Conservation (phyloP, 2,797 vertebrate genomes). For the Eulemur albifrons region DNA sequence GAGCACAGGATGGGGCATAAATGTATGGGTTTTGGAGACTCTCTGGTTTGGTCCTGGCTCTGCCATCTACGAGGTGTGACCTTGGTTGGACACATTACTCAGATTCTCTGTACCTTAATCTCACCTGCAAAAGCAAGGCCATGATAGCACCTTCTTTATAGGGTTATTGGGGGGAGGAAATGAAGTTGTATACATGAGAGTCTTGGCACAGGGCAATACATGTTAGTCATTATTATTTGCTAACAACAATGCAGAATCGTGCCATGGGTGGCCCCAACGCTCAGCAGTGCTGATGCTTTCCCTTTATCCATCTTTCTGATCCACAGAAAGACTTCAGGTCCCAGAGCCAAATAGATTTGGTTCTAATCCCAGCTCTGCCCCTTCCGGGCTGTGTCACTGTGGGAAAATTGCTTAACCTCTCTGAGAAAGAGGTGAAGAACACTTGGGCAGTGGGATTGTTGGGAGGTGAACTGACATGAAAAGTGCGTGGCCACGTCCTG, state of each 20-base stretch:
- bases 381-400: not conserved
- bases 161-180: not conserved
- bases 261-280: too few relatives aligned
- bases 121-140: not conserved
- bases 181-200: not conserved
- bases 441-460: not conserved
- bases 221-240: not conserved
- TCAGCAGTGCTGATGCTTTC: not conserved
- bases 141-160: not conserved
- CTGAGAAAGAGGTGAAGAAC: not conserved
- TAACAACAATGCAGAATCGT: not conserved
- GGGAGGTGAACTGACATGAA: not conserved
- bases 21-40: not conserved
- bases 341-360: not conserved
- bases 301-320: not conserved
- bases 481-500: not conserved
- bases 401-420: not conserved
- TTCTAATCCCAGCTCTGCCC: not conserved
- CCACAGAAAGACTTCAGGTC: not conserved
- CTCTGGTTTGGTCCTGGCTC: not conserved
- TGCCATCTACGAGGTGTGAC: not conserved
- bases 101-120: not conserved
- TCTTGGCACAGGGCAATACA: not conserved
- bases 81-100: not conserved
- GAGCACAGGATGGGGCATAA: not conserved